phyloP scores from a whole-genome alignment of 2,113 vertebrate species.

The Cercopithecus mona region DNA sequence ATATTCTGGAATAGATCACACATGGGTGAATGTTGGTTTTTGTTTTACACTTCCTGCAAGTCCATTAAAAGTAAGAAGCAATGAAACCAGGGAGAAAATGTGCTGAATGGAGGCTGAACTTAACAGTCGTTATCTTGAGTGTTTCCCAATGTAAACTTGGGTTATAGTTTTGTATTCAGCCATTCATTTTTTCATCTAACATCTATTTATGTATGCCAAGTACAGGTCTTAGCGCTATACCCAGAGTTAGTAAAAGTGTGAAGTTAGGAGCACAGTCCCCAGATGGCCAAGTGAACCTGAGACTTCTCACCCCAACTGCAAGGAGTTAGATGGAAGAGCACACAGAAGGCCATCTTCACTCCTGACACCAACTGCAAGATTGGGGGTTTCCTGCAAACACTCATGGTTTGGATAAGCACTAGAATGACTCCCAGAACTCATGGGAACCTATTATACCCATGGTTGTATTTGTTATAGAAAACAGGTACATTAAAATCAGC shows the following conservation, averaged over 20 bases:
- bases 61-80: not conserved
- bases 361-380: not conserved
- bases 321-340: too few relatives aligned
- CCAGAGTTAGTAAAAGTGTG: not conserved
- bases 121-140: not conserved
- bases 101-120: not conserved
- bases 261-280: fast-evolving
- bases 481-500: not conserved
- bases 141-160: not conserved
- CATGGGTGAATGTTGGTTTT: not conserved
- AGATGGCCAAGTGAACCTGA: too few relatives aligned
- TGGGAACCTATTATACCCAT: not conserved
- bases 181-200: not conserved
- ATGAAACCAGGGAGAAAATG: not conserved
- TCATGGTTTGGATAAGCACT: not conserved
- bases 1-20: not conserved
- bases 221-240: not conserved
- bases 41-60: too few relatives aligned
- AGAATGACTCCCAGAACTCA: not conserved
- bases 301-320: not conserved
- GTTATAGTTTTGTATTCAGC: not conserved
- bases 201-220: not conserved
- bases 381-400: not conserved
- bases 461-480: not conserved
- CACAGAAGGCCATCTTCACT: not conserved